A percentile compares a stretch with the other conserved stretches of the same genome.
Conservation (phyloP, 2,888 invertebrate genomes). For the Cerastoderma edule region DNA sequence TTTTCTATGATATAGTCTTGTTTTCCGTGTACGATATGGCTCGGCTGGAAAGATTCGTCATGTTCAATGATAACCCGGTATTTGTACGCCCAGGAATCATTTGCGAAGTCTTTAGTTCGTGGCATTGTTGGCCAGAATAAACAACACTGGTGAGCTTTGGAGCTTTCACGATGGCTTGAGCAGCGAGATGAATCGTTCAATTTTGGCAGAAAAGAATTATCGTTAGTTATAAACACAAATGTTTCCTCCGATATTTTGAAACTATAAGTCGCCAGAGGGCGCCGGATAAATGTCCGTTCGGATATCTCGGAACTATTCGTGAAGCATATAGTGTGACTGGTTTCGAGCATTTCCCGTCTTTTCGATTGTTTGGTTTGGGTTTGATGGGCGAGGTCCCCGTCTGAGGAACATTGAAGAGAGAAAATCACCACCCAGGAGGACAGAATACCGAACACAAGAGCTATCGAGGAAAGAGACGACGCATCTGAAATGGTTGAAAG, state of each 20-base stretch:
- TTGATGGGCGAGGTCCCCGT: not conserved
- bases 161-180: not conserved
- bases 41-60: constrained; percentile 11
- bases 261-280: constrained; percentile 4
- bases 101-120: not conserved
- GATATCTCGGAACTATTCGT: not conserved
- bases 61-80: constrained; percentile 1
- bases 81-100: not conserved
- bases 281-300: not conserved
- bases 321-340: constrained; percentile 9
- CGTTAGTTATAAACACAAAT: constrained; percentile 6
- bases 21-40: constrained; percentile 14
- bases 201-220: not conserved
- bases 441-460: not conserved
- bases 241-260: not conserved
- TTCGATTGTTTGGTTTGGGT: not conserved
- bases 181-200: not conserved
- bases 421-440: constrained; percentile 6
- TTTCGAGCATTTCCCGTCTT: not conserved
- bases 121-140: not conserved
- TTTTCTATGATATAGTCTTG: constrained; percentile 16
- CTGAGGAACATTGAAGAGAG: not conserved
- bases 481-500: not conserved
- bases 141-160: not conserved
- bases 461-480: not conserved